phyloP scores from a whole-genome alignment of 2,113 vertebrate genomes.

The Vidua macroura region DNA sequence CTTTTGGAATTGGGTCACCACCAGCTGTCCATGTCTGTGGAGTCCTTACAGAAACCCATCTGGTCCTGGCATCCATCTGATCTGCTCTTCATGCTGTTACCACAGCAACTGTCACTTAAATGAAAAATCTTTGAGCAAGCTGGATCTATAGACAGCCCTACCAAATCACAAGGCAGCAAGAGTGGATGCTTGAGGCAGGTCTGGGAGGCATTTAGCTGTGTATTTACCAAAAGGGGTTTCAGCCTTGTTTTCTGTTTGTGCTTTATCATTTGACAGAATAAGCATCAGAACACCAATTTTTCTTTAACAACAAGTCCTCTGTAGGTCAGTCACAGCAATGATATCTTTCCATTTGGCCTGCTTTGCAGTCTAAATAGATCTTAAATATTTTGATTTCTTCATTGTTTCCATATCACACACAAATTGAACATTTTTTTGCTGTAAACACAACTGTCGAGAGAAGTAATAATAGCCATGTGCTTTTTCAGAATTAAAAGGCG shows the following conservation, averaged over 20 bases:
- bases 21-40: not conserved
- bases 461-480: not conserved
- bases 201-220: not conserved
- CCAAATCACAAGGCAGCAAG: not conserved
- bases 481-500: not conserved
- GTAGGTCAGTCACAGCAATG: not conserved
- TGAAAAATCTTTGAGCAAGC: not conserved
- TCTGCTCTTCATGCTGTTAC: conserved; percentile 48
- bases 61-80: conserved; percentile 4
- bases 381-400: not conserved
- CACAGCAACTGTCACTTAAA: conserved; percentile 52
- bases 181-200: not conserved
- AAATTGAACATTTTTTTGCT: not conserved
- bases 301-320: not conserved
- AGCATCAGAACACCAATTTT: not conserved
- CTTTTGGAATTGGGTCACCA: not conserved
- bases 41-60: not conserved
- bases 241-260: not conserved
- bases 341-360: not conserved
- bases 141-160: not conserved
- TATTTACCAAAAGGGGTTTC: not conserved
- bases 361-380: not conserved
- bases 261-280: not conserved
- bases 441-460: not conserved
- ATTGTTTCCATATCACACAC: not conserved